Percentiles rank a stretch among this genome's conserved stretches.
Conservation (phyloP, 2,797 vertebrate species). For the Spinibarbus caldwelli region DNA sequence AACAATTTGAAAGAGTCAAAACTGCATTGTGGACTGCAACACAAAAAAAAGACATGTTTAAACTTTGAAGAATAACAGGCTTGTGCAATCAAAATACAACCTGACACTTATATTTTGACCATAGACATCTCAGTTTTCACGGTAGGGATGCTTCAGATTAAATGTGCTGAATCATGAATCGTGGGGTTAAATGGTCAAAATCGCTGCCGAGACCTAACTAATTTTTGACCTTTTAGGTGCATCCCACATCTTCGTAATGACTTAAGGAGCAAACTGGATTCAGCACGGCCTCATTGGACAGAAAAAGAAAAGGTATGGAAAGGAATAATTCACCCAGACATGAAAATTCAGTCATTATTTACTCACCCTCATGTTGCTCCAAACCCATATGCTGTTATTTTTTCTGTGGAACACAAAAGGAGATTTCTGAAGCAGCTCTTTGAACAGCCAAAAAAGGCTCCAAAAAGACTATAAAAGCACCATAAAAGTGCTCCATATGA, state of each 20-base stretch:
- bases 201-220: conserved; percentile 29
- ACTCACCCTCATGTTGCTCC: not conserved
- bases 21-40: not conserved
- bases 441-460: conserved; percentile 6
- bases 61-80: not conserved
- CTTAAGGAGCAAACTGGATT: conserved; percentile 45
- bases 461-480: conserved; percentile 19
- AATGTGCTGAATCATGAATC: conserved; percentile 40
- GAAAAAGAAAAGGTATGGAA: not conserved
- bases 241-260: conserved; percentile 53
- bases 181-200: conserved; percentile 43
- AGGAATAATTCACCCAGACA: not conserved
- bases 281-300: not conserved
- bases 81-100: not conserved
- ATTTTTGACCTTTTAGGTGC: conserved; percentile 48
- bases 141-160: conserved; percentile 33
- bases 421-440: conserved; percentile 11
- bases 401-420: conserved; percentile 1
- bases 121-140: conserved; percentile 11
- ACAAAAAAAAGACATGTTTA: not conserved
- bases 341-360: conserved; percentile 9
- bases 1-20: not conserved
- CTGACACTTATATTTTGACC: not conserved
- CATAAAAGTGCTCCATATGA: not conserved
- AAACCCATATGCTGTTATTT: not conserved